These are phyloP conservation scores for Hoplias malabaricus DNA, from an alignment of 2,113 vertebrate species.

Conservation along the genomic window DNA sequence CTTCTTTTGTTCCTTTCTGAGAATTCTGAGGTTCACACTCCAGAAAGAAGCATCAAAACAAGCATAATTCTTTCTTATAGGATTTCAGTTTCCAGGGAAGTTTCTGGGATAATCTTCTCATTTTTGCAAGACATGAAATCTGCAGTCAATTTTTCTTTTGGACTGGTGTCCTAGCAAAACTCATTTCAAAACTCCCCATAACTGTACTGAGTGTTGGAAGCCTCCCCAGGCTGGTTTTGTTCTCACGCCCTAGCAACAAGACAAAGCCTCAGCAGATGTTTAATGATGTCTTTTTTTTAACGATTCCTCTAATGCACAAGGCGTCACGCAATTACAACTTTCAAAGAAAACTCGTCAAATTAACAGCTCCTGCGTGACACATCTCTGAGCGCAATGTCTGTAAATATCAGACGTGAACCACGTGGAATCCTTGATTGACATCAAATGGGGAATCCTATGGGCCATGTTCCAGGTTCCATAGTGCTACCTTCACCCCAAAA, in stretches of 20 bases:
- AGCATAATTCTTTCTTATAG: background rate
- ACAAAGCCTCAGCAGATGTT: conserved; percentile 4
- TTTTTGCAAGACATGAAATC: background rate
- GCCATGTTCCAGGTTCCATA: background rate
- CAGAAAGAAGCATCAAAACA: background rate
- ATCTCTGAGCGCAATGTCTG: background rate
- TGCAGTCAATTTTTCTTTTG: background rate
- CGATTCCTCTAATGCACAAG: background rate
- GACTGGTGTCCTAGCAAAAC: background rate
- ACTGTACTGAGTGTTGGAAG: background rate
- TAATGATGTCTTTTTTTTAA: background rate
- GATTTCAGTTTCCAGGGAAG: background rate
- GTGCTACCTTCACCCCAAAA: too few species aligned
- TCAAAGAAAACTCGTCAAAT: background rate
- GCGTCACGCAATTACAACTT: background rate
- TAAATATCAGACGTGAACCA: background rate
- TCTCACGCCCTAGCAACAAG: background rate
- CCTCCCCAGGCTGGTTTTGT: background rate
- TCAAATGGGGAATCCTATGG: background rate
- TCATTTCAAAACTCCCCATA: background rate
- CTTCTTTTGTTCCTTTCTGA: background rate
- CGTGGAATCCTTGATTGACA: background rate
- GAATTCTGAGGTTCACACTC: background rate
- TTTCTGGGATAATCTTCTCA: background rate
- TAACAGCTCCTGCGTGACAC: background rate